A percentile compares a stretch with the other conserved stretches of the same genome.
phyloP scores from a whole-genome alignment of 2,113 vertebrate species.

The Cyanistes caeruleus region DNA sequence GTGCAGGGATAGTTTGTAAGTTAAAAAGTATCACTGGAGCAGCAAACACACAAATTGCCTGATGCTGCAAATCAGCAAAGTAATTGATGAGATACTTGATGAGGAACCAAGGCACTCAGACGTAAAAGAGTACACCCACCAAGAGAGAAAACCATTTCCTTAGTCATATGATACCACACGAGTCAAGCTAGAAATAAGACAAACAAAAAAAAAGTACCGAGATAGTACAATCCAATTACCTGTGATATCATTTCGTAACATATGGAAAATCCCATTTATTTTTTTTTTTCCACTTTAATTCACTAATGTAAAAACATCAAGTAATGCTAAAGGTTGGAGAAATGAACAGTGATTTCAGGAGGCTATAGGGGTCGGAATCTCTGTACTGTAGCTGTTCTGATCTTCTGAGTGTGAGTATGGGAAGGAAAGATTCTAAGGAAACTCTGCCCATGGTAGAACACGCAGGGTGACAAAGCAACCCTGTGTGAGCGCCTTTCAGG shows the following conservation, averaged over 20 bases:
- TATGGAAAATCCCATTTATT: neutral
- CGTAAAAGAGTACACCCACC: neutral
- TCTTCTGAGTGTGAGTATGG: neutral
- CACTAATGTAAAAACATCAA: neutral
- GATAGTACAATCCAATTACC: neutral
- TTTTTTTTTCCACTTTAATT: neutral
- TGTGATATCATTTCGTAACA: neutral
- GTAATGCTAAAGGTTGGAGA: neutral
- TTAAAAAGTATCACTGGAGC: neutral
- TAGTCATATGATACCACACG: neutral
- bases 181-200: neutral
- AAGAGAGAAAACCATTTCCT: neutral
- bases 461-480: neutral
- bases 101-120: neutral
- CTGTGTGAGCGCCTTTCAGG: neutral
- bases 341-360: neutral
- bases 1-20: neutral
- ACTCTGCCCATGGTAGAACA: neutral
- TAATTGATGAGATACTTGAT: neutral
- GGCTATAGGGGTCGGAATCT: neutral
- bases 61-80: neutral
- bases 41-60: neutral
- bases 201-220: neutral
- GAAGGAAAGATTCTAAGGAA: neutral
- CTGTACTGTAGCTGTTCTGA: neutral